Evolutionary conservation across 2,888 invertebrate species (phyloP), one percentile per base, ranked within the genome.

Genomic region (Ganaspis brasiliensis): DNA sequence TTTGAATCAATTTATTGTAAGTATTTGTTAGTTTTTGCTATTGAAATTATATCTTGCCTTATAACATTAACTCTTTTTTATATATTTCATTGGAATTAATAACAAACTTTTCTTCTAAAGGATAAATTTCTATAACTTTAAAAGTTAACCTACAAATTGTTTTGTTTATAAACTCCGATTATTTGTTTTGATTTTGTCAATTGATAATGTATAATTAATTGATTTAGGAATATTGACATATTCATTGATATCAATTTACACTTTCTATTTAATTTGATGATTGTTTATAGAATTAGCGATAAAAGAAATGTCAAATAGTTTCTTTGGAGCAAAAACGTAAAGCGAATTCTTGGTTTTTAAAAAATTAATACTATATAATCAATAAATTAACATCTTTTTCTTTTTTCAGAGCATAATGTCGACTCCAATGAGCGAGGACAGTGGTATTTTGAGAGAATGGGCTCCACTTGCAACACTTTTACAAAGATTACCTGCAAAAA

Each of bases 401-500:
- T 56, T 6, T 8, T 45, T 67, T 24, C n/a, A 67, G 24, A n/a
- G 16, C 56, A 81, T 24, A 71, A 91, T 91, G 91, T 88, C 89
- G 76, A 90, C 90, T 73, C 90, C 91, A 16, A 90, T 89, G 87
- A 88, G 88, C 35, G 90, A 91, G 79, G 91, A 91, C 74, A 88
- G 88, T 72, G 91, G 90, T 5, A 87, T 89, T 4, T 82, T 97
- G 40, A 92, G 95, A 85, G 97, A 97, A 93, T 97, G 97, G 97
- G 94, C 96, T 63, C 96, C 97, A 1, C 93, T 97, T 83, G 94
- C 95, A 14, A 94, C 95, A 88, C 92, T 97, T 85, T 93, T 97
- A 77, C 95, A 95, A 86, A 94, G 95, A 88, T 95, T 97, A 85
- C 97, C 97, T 26, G 92, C 94, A 71, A 95, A 95, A 87, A 93